Evolutionary conservation across 2,888 invertebrate species (phyloP), one percentile per base, ranked within the genome.

Genomic region (Synergus japonicus): DNA sequence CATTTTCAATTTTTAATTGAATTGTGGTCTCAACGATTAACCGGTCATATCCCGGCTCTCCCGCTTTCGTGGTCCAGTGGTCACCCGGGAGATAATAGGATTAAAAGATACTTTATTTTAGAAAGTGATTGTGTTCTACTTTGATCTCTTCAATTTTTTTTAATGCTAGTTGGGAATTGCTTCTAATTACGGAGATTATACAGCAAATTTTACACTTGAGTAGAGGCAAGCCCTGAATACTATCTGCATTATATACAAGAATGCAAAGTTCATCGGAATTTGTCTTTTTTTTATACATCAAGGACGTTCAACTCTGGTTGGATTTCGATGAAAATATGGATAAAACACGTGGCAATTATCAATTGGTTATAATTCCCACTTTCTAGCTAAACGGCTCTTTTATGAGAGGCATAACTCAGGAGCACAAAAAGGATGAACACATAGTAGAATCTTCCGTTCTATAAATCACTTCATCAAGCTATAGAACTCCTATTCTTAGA

Each of bases 351-450:
- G 22, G 49, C 44, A 29, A 69, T 69, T 69, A 49, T 22, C 18
- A 69, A 22, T 46, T 46, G 29, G 49, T 69, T 4, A 49, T 69
- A 69, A 69, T 69, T 15, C 29, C 46, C 49, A 69, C 46, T 69
- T 29, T 4, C 46, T 8, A 29, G 29, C 43, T 15, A 10, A 22
- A 18, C 18, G 44, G 44, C 10, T 46, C 15, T 49, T 69, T 69
- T 49, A 49, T 15, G 46, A 49, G 29, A 9, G 29, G 5, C 46
- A 69, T 69, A 46, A 69, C 29, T 49, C 22, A 49, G 10, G 22
- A 29, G 2, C 10, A 22, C 22, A 13, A 49, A 49, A 22, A 49
- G 49, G 43, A 66, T 0, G 46, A 22, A 46, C 46, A 12, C 13
- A 67, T 46, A 66, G 44, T 10, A 18, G 43, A 66, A 67, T 67